phyloP scores from a whole-genome alignment of 2,113 vertebrate species.

The Tetrax tetrax region DNA sequence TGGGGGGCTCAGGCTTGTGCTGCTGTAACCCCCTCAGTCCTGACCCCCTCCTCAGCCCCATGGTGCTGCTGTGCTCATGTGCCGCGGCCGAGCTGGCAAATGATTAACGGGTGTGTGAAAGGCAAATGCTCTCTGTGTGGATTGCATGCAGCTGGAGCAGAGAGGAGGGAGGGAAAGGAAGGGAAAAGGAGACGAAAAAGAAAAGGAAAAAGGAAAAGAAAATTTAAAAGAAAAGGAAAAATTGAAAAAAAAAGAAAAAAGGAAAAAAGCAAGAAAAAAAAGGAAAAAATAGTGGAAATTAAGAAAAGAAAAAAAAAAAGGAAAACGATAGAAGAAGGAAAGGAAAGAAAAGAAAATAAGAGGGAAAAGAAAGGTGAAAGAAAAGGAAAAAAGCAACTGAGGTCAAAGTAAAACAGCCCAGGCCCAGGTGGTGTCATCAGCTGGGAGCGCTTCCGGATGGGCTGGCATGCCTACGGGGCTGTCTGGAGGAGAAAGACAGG shows the following conservation, averaged over 20 bases:
- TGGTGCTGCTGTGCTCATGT: neutral
- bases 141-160: neutral
- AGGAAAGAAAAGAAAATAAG: too few relatives aligned
- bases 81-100: rapidly evolving
- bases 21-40: rapidly evolving
- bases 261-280: neutral
- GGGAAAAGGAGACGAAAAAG: too few relatives aligned
- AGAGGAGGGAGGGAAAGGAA: neutral
- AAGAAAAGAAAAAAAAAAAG: neutral
- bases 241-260: rapidly evolving
- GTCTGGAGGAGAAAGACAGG: neutral
- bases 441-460: neutral
- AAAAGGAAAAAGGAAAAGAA: rapidly evolving
- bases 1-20: rapidly evolving
- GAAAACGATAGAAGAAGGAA: too few relatives aligned
- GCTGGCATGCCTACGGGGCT: neutral
- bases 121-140: neutral
- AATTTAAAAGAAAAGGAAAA: too few relatives aligned
- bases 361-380: neutral
- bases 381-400: neutral
- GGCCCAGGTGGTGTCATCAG: neutral
- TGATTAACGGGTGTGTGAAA: neutral
- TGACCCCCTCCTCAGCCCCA: neutral
- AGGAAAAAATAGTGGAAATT: too few relatives aligned
- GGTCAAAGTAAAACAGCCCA: neutral